Percentiles rank a stretch among this genome's conserved stretches.
Evolutionary conservation across 64 coral and sea anemone species (phyloP).

Genomic region (Cladopsammia gracilis): DNA sequence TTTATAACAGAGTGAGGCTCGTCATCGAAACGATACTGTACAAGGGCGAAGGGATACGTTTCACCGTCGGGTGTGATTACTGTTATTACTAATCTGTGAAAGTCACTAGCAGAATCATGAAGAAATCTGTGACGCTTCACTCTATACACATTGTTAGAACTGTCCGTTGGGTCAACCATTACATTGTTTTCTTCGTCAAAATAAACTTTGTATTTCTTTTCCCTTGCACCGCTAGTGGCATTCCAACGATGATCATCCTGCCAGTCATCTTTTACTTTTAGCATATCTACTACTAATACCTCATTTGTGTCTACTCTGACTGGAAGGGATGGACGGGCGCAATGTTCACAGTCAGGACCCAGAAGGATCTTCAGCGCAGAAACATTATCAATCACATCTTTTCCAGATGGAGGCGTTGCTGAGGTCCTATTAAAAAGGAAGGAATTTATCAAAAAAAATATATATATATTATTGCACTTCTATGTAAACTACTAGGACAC

Average conservation of each 20-base stretch:
- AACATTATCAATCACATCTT: not conserved
- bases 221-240: not conserved
- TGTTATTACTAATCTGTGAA: conserved; percentile 18
- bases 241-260: conserved; percentile 54
- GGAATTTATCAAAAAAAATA: not conserved
- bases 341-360: not conserved
- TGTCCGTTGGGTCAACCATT: not conserved
- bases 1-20: not conserved
- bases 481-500: not conserved
- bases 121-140: conserved; percentile 22
- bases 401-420: not conserved
- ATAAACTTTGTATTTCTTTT: conserved; percentile 19
- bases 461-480: not conserved
- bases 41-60: conserved; percentile 9
- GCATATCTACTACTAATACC: conserved; percentile 29
- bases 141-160: not conserved
- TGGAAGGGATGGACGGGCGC: not conserved
- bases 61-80: not conserved
- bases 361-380: not conserved
- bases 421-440: not conserved
- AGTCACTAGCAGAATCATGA: not conserved
- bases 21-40: conserved; percentile 39
- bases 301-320: not conserved
- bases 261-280: conserved; percentile 34
- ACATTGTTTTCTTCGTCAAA: not conserved